These are phyloP conservation scores for Zonitis immaculata DNA, from an alignment of 2,888 invertebrate species.

Conservation along the genomic window DNA sequence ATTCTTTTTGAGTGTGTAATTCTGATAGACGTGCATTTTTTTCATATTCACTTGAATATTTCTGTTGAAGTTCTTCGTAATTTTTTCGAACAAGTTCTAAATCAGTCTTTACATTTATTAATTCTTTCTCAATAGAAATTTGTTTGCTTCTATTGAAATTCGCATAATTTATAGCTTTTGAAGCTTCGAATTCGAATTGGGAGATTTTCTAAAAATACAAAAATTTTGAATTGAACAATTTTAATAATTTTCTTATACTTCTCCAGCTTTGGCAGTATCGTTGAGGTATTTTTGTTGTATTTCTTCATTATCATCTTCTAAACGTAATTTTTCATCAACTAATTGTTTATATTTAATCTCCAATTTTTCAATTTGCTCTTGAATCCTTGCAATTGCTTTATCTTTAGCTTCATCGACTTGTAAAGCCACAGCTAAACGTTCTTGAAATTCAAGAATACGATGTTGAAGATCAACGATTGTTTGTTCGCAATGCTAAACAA, in stretches of 20 bases:
- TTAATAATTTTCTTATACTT: constrained; percentile 28
- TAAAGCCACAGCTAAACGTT: constrained; percentile 72
- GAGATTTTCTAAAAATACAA: constrained; percentile 49
- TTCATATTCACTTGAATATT: constrained; percentile 31
- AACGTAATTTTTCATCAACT: constrained; percentile 38
- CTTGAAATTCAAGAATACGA: constrained; percentile 69
- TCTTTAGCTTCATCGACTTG: constrained; percentile 75
- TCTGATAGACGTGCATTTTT: constrained; percentile 56
- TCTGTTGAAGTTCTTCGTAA: constrained; percentile 26
- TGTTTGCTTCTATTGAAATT: constrained; percentile 64
- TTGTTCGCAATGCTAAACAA: constrained; percentile 65
- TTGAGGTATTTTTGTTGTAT: constrained; percentile 29
- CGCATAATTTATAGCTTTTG: constrained; percentile 65
- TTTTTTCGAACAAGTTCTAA: constrained; percentile 35
- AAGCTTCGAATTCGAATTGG: constrained; percentile 65
- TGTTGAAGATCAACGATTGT: constrained; percentile 70
- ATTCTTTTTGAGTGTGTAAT: constrained; percentile 57
- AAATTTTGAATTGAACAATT: neutral
- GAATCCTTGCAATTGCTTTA: constrained; percentile 60
- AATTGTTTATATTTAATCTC: constrained; percentile 39
- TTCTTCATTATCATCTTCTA: constrained; percentile 35
- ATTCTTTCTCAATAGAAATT: constrained; percentile 53
- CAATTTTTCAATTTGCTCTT: constrained; percentile 59
- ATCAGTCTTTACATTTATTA: constrained; percentile 49
- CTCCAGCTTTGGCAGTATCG: constrained; percentile 37